These are phyloP conservation scores for Nettapus auritus DNA, from an alignment of 2,113 vertebrate species.

Conservation along the genomic window DNA sequence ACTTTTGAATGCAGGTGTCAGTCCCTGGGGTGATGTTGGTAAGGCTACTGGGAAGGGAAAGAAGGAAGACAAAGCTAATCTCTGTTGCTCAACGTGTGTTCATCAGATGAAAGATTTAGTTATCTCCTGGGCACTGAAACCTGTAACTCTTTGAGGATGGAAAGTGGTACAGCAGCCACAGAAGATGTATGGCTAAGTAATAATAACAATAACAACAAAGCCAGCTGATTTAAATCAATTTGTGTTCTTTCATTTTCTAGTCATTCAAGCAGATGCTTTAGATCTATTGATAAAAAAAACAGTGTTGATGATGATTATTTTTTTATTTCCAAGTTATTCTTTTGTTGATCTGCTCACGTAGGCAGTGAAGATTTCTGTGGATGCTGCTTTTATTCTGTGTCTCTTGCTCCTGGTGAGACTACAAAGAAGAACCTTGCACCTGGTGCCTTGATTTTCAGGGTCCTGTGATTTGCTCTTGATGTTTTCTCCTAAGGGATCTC, in stretches of 20 bases:
- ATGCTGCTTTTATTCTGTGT: neutral
- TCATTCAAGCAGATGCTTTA: neutral
- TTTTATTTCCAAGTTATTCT: neutral
- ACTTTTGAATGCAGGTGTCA: neutral
- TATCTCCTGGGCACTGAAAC: constrained; percentile 24
- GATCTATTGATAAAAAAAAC: neutral
- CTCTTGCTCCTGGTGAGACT: neutral
- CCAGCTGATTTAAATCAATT: neutral
- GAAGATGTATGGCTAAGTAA: neutral
- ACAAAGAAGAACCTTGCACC: neutral
- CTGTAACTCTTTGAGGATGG: neutral
- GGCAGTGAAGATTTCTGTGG: neutral
- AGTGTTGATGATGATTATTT: neutral
- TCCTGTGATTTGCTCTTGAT: neutral
- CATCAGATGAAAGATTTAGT: neutral
- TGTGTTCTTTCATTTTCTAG: neutral
- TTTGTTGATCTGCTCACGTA: neutral
- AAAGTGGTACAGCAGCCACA: neutral
- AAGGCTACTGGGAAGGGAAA: neutral
- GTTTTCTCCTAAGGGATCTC: constrained; percentile 81
- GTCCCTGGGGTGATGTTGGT: neutral
- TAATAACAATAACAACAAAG: neutral
- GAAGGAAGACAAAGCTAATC: neutral
- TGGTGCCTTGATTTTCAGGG: neutral
- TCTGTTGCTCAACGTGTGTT: neutral